Evolutionary conservation across 2,888 invertebrate species (phyloP).

Genomic region (Ophion ventricosus): DNA sequence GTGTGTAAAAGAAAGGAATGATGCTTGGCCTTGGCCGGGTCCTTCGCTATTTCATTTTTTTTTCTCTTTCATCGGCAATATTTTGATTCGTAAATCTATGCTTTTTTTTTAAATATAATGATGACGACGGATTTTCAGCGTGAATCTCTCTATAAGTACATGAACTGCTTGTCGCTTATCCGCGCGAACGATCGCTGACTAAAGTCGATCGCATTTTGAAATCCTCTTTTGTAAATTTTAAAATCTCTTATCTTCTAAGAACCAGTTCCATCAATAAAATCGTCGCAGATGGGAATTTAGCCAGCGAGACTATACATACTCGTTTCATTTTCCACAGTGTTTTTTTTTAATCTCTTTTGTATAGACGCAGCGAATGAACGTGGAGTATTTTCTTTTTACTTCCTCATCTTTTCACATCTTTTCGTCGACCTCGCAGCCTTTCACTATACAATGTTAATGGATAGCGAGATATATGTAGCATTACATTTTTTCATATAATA

Average conservation of each 20-base stretch:
- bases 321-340: conserved; percentile 38
- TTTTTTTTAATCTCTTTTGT: conserved; percentile 40
- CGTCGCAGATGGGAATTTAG: conserved; percentile 39
- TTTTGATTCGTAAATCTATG: conserved; percentile 38
- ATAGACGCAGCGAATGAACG: conserved; percentile 52
- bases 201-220: conserved; percentile 36
- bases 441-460: conserved; percentile 67
- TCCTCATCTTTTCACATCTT: conserved; percentile 38
- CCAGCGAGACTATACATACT: conserved; percentile 53
- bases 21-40: conserved; percentile 23
- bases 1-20: conserved; percentile 49
- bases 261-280: conserved; percentile 8
- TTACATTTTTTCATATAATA: conserved; percentile 74
- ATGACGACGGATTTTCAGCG: conserved; percentile 25
- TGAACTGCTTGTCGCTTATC: conserved; percentile 46
- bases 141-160: conserved; percentile 62
- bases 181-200: conserved; percentile 50
- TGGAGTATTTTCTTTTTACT: conserved; percentile 56
- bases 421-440: conserved; percentile 38
- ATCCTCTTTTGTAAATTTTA: not conserved
- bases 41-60: conserved; percentile 25
- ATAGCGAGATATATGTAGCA: conserved; percentile 72
- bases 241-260: not conserved
- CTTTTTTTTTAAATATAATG: conserved; percentile 10
- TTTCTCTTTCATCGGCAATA: conserved; percentile 22